Conservation (phyloP, 2,113 vertebrate species). For the Cynocephalus volans region DNA sequence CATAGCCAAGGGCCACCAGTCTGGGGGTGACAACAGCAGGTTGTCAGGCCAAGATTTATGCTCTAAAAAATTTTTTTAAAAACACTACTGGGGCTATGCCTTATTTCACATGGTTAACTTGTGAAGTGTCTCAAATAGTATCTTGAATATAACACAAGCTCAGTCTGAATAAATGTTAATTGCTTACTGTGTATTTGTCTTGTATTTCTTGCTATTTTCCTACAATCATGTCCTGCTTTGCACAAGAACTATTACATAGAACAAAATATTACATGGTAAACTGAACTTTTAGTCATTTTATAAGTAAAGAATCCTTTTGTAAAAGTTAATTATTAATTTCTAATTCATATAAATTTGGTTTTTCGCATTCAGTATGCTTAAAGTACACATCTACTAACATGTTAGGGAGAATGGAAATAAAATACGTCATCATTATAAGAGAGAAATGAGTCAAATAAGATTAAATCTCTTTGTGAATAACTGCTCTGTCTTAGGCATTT, state of each 20-base stretch:
- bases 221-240: not conserved
- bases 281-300: not conserved
- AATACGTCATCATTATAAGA: not conserved
- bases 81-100: not conserved
- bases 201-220: not conserved
- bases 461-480: not conserved
- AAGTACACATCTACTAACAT: not conserved
- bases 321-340: slow-evolving; percentile 9
- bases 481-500: not conserved
- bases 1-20: not conserved
- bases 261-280: not conserved
- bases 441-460: not conserved
- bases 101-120: not conserved
- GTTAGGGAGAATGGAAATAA: not conserved
- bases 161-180: not conserved
- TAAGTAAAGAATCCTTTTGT: not conserved
- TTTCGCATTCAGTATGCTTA: not conserved
- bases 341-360: not conserved
- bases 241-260: not conserved
- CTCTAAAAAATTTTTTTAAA: not conserved
- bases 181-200: not conserved
- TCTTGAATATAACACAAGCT: not conserved
- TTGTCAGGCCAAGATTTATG: not conserved
- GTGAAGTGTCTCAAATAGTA: not conserved
- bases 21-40: too few relatives aligned